Conservation (phyloP, 2,888 invertebrate species). For the Selenia dentaria region DNA sequence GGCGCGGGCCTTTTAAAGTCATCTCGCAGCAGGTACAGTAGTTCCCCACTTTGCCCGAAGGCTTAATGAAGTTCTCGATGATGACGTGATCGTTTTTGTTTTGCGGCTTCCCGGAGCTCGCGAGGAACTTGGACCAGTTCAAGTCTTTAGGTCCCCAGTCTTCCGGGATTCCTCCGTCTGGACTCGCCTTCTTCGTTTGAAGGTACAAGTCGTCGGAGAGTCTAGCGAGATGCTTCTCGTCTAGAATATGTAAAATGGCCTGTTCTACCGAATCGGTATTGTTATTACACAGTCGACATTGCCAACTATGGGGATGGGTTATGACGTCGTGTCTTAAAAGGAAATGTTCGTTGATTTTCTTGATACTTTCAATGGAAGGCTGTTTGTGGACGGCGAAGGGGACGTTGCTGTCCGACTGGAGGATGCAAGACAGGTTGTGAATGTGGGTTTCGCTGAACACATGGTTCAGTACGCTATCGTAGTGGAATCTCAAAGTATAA, state of each 20-base stretch:
- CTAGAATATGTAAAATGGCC: slow-evolving; percentile 65
- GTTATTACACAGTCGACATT: slow-evolving; percentile 62
- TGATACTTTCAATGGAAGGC: slow-evolving; percentile 61
- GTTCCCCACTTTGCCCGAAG: slow-evolving; percentile 73
- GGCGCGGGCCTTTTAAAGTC: slow-evolving; percentile 74
- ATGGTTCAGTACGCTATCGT: slow-evolving; percentile 75
- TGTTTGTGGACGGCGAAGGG: slow-evolving; percentile 56
- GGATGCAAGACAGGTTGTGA: slow-evolving; percentile 67
- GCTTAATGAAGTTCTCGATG: slow-evolving; percentile 75
- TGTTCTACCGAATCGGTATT: slow-evolving; percentile 57
- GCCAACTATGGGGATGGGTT: slow-evolving; percentile 44
- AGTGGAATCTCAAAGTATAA: slow-evolving; percentile 73
- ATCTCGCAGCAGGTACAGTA: slow-evolving; percentile 75
- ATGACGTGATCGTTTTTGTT: slow-evolving; percentile 71
- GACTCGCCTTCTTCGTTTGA: slow-evolving; percentile 57
- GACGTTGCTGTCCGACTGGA: slow-evolving; percentile 69
- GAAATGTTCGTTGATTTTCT: slow-evolving; percentile 68
- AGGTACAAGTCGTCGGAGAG: slow-evolving; percentile 70
- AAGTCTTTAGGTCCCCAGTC: slow-evolving; percentile 78
- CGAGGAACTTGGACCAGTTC: slow-evolving; percentile 76
- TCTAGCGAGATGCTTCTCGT: slow-evolving; percentile 70
- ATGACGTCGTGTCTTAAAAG: slow-evolving; percentile 58
- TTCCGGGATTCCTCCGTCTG: slow-evolving; percentile 66
- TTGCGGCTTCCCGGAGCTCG: slow-evolving; percentile 70
- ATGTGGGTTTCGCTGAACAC: slow-evolving; percentile 76